These are phyloP conservation scores for Epinotia demarniana DNA, from an alignment of 2,888 invertebrate species.

Conservation along the genomic window DNA sequence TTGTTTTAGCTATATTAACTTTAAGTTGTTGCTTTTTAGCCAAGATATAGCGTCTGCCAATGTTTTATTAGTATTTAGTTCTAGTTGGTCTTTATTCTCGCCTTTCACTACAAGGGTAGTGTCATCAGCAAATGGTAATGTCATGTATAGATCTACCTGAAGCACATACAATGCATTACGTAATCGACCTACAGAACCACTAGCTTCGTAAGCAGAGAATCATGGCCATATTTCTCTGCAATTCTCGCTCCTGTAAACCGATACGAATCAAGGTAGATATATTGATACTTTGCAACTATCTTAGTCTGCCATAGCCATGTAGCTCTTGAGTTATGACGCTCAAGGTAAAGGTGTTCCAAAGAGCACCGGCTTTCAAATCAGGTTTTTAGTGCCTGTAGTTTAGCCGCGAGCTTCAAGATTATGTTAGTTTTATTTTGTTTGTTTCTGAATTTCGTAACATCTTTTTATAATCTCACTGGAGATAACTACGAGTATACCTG, in stretches of 20 bases:
- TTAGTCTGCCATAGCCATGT: slow-evolving; percentile 10
- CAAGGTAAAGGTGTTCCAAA: slow-evolving; percentile 25
- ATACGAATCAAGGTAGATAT: slow-evolving; percentile 14
- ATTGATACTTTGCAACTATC: slow-evolving; percentile 8
- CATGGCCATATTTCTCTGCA: not conserved
- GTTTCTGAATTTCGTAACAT: not conserved
- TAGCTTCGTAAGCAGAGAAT: no score
- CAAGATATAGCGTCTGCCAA: no score
- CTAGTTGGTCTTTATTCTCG: no score
- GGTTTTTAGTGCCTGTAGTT: slow-evolving; percentile 16
- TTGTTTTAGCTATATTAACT: no score
- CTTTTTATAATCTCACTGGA: not conserved
- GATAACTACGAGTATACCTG: no score
- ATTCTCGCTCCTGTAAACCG: slow-evolving; percentile 17
- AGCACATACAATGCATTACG: no score
- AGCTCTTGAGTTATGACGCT: slow-evolving; percentile 20
- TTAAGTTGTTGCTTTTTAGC: no score
- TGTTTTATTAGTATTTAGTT: no score
- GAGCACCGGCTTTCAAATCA: slow-evolving; percentile 51
- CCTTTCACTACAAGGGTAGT: no score
- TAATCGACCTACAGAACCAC: no score
- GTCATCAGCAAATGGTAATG: no score
- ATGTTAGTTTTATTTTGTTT: not conserved
- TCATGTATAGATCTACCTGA: no score
- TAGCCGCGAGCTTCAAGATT: not conserved